Evolutionary conservation across 1,140 invertebrate genomes (phyloP), one percentile per base, ranked within the genome.

Genomic region (Helicoverpa armigera): DNA sequence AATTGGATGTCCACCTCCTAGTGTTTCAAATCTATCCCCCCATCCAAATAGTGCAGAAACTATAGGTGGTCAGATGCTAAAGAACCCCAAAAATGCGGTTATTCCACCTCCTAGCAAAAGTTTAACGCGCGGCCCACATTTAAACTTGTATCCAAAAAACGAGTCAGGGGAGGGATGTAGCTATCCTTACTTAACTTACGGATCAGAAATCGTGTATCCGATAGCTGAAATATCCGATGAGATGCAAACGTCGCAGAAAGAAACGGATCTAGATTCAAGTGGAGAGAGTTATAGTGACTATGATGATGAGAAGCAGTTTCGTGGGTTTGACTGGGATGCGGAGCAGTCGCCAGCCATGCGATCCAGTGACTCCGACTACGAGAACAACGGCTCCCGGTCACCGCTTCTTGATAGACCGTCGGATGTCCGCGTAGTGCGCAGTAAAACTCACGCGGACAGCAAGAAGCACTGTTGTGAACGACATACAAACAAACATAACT

Each of bases 171-270:
- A 95, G 87, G 94, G 92, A 16, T 94, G 92, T 80, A 93, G 96
- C 86, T 95, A 96, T 85, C 96, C 96, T 16, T 97, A 97, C 91
- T 92, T 96, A 54, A 96, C 96, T 74, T 97, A 97, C 87, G 96
- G 97, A 63, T 97, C 97, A 54, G 97, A 98, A 89, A 97, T 98
- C 29, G 97, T 98, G 0, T 97, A 98, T 93, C 97, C 97, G 1
- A 98, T 98, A 87, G 97, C 97, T 3, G 97, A 98, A 94, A 97
- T 98, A 88, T 97, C 96, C 18, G 97, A 98, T 89, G 97, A 98
- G 92, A 97, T 97, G 94, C 96, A 96, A 83, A 97, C 96, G 48
- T 97, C 96, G 0, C 96, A 96, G 86, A 96, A 96, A 58, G 96
- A 97, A 87, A 96, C 96, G 1, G 96, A 96, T 86, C 90, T 96